phyloP scores from a whole-genome alignment of 2,888 invertebrate species.

The Gryllus longicercus region DNA sequence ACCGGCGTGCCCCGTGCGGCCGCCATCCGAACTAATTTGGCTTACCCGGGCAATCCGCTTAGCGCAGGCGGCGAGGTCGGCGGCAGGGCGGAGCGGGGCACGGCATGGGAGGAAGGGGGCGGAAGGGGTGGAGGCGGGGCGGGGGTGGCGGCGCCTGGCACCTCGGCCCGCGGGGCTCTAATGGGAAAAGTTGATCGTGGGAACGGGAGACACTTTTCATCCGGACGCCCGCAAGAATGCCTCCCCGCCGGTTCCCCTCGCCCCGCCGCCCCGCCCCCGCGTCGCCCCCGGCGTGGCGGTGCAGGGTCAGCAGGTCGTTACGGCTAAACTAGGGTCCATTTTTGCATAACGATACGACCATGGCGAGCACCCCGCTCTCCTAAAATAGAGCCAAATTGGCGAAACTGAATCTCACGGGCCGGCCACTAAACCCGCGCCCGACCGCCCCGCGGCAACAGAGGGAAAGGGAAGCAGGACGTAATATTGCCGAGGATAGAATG shows the following conservation, averaged over 20 bases:
- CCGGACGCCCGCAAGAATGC: neutral
- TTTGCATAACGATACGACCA: neutral
- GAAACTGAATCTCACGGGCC: neutral
- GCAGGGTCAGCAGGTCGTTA: slow-evolving; percentile 9
- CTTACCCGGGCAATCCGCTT: slow-evolving; percentile 17
- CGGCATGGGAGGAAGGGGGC: neutral
- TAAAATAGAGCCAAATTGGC: neutral
- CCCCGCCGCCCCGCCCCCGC: too few species aligned
- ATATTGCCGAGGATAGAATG: neutral
- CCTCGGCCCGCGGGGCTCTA: neutral
- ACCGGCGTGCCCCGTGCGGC: slow-evolving; percentile 8
- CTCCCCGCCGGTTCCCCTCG: neutral
- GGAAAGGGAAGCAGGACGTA: neutral
- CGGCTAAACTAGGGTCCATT: neutral
- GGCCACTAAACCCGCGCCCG: neutral
- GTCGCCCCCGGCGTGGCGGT: too few species aligned
- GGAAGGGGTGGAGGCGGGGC: neutral
- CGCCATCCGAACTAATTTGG: slow-evolving; percentile 17
- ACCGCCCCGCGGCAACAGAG: too few species aligned
- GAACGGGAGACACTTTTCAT: slow-evolving; percentile 17
- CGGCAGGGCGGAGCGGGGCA: neutral
- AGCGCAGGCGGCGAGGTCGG: neutral
- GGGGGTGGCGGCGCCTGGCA: neutral
- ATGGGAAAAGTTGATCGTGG: slow-evolving; percentile 17
- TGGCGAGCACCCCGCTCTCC: neutral